Conservation (phyloP, 2,888 invertebrate genomes). For the Eilema griseolum region DNA sequence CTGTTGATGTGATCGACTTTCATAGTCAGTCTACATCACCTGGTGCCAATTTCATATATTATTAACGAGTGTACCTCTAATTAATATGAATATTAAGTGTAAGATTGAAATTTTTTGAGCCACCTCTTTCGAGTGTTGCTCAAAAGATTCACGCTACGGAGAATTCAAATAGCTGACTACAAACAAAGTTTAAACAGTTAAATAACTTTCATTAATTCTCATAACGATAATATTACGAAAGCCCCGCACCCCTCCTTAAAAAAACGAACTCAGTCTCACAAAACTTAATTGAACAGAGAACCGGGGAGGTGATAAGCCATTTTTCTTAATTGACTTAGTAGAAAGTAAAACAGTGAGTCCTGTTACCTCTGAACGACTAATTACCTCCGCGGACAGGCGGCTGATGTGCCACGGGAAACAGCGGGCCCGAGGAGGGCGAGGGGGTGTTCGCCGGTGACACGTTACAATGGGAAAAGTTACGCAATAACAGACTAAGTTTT, state of each 20-base stretch:
- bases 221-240: conserved; percentile 3
- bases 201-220: not conserved
- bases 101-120: too few species aligned
- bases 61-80: too few species aligned
- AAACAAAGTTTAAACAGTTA: not conserved
- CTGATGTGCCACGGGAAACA: conserved; percentile 25
- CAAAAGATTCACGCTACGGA: too few species aligned
- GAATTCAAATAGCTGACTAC: too few species aligned
- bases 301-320: conserved; percentile 42
- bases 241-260: not conserved
- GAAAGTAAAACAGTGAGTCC: conserved; percentile 56
- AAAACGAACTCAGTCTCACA: conserved; percentile 10
- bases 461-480: conserved; percentile 77
- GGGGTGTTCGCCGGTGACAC: conserved; percentile 58
- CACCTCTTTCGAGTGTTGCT: too few species aligned
- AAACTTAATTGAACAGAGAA: conserved; percentile 30
- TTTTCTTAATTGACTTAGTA: conserved; percentile 59
- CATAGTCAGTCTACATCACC: not conserved
- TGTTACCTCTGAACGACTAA: conserved; percentile 61
- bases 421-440: conserved; percentile 22
- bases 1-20: not conserved
- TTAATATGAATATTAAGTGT: too few species aligned
- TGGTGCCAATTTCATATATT: not conserved
- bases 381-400: conserved; percentile 57
- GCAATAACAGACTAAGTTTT: conserved; percentile 72